Evolutionary conservation across 2,797 vertebrate species (phyloP).

Genomic region (Taenioides sp.): DNA sequence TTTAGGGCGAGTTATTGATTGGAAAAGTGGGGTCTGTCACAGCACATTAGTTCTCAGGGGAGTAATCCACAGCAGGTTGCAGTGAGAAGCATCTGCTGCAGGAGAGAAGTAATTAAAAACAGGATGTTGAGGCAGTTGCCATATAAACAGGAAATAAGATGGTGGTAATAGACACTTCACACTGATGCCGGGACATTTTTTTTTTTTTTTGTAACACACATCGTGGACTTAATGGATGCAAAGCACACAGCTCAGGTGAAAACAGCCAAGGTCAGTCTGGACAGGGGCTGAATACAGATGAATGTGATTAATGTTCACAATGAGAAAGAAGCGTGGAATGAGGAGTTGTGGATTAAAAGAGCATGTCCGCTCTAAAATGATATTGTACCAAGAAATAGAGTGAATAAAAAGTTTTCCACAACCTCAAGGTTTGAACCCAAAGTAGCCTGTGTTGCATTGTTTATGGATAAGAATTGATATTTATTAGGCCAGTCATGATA

Average conservation of each 20-base stretch:
- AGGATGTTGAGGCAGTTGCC: conserved; percentile 83
- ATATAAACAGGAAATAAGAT: conserved; percentile 83
- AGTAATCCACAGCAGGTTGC: conserved; percentile 81
- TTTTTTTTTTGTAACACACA: conserved; percentile 47
- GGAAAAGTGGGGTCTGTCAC: conserved; percentile 85
- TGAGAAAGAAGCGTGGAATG: conserved; percentile 48
- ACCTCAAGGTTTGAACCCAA: background rate
- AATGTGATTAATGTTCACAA: conserved; percentile 61
- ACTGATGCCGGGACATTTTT: conserved; percentile 73
- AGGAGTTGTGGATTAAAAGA: conserved; percentile 46
- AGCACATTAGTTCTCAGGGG: conserved; percentile 84
- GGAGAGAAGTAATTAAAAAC: conserved; percentile 83
- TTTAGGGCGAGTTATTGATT: conserved; percentile 85
- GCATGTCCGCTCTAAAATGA: background rate
- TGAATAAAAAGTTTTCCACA: background rate
- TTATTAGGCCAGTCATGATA: too few species aligned
- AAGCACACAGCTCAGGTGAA: conserved; percentile 69
- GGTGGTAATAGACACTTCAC: conserved; percentile 79
- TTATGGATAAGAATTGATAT: background rate
- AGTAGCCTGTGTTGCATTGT: background rate
- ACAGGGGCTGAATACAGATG: conserved; percentile 70
- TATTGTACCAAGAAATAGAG: background rate
- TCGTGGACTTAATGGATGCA: conserved; percentile 72
- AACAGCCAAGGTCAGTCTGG: conserved; percentile 73
- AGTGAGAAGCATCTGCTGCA: conserved; percentile 80